Base-by-base conservation (phyloP, 2,797 vertebrate genomes). In the Intellagama lesueurii region DNA sequence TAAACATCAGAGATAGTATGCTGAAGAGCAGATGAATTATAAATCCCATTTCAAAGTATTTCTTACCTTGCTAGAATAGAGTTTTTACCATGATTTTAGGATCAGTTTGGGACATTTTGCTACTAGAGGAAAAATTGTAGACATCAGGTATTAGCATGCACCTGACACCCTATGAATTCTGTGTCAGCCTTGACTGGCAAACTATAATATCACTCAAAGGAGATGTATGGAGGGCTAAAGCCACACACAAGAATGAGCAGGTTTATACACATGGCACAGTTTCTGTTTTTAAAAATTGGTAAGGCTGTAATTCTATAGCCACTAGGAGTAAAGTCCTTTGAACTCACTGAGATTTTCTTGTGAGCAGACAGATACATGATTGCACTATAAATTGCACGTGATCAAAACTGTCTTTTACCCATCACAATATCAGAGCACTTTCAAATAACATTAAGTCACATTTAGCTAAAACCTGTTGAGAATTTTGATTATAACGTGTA, bases 391-490 rank as follows among this genome's bases (percentile, higher is more conserved):
- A 40, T 40, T 73, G 68, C 11, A 94, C 90, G 26, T 79, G 88
- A 80, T 76, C 81, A 79, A 80, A 70, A n/a, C 75, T 19, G 93
- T 82, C 92, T 93, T 91, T 91, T 89, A 91, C 87, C 79, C 91
- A 76, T 89, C 83, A 90, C 91, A 90, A 94, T 88, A 80, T 9
- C 83, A 85, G 92, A 90, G 86, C 87, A 87, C 0, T 87, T 76
- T 80, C 12, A 92, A 93, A 91, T 87, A 89, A 91, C 92, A 87
- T 93, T 87, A 91, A 94, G 90, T 91, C 88, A 93, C 93, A 93
- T 89, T 88, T 90, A 95, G 88, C 87, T 92, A 56, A 56, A 56
- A 40, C 40, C 40, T 40, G 40, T 40, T 40, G 40, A 40, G 40
- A 40, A 40, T 40, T 40, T 40, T 40, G 40, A 40, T 40, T 40